Conservation (phyloP, 2,888 invertebrate genomes). For the Loripinus fragilis region DNA sequence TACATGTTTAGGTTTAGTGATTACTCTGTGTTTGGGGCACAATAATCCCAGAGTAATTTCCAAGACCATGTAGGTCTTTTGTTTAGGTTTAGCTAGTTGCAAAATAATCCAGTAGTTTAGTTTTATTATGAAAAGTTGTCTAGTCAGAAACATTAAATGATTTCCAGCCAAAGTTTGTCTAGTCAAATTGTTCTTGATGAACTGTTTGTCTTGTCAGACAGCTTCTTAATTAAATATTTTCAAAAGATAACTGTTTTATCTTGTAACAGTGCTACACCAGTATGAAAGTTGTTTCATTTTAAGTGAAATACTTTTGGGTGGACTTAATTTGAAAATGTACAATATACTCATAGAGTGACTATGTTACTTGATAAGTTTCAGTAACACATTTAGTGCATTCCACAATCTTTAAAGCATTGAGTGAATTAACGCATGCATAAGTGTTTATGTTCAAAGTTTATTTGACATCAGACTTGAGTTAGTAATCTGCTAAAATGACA, state of each 20-base stretch:
- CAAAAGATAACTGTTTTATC: neutral
- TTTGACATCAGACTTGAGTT: neutral
- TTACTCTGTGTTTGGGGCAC: conserved; percentile 22
- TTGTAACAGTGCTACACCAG: neutral
- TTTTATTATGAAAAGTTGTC: neutral
- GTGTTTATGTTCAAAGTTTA: neutral
- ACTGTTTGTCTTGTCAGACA: neutral
- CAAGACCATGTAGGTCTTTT: conserved; percentile 4
- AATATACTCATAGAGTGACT: neutral
- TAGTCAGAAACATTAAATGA: neutral
- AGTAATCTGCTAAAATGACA: conserved; percentile 1
- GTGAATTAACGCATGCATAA: neutral
- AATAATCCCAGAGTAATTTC: conserved; percentile 10
- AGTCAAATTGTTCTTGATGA: neutral
- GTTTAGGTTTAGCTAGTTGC: neutral
- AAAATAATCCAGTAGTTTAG: neutral
- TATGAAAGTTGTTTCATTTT: neutral
- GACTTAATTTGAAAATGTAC: neutral
- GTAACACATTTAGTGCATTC: no score
- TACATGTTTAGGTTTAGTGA: neutral
- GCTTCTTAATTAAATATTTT: neutral
- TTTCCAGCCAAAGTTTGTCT: neutral
- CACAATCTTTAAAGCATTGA: neutral
- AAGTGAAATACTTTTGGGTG: neutral
- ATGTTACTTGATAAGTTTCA: no score